These are phyloP conservation scores for Tetragonula carbonaria DNA, from an alignment of 2,888 invertebrate species.

Conservation along the genomic window DNA sequence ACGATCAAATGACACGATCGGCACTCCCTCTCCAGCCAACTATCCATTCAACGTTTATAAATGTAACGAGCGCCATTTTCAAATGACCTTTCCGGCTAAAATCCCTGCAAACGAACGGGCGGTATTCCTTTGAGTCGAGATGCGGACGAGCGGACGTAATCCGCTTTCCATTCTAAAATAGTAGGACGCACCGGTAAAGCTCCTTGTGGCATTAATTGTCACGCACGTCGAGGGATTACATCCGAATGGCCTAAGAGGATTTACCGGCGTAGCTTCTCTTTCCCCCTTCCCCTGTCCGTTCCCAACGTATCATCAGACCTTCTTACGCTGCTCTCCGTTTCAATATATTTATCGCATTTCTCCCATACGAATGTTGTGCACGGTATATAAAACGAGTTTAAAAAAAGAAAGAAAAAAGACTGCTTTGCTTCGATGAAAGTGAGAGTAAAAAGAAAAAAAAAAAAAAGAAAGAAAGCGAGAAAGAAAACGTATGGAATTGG, in stretches of 20 bases:
- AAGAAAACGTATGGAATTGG: background rate
- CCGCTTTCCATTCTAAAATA: slow-evolving; percentile 48
- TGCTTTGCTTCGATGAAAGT: no score
- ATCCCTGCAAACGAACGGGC: background rate
- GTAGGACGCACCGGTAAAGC: slow-evolving; percentile 34
- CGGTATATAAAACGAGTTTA: no score
- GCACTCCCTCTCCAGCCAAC: no score
- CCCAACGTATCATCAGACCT: background rate
- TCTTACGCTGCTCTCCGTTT: background rate
- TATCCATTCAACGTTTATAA: background rate
- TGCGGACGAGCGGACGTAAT: slow-evolving; percentile 24
- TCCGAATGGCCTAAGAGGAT: slow-evolving; percentile 18
- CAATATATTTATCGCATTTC: background rate
- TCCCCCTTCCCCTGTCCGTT: no score
- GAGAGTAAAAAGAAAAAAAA: no score
- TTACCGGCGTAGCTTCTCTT: background rate
- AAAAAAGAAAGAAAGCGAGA: no score
- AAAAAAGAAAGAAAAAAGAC: no score
- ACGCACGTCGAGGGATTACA: slow-evolving; percentile 45
- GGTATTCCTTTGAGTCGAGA: slow-evolving; percentile 3
- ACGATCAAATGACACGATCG: background rate
- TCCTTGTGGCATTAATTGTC: slow-evolving; percentile 60
- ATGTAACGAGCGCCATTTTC: background rate
- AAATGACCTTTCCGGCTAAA: background rate
- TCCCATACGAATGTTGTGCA: no score